Base-by-base conservation (phyloP, 2,888 invertebrate genomes). In the Pristionchus fissidentatus region DNA sequence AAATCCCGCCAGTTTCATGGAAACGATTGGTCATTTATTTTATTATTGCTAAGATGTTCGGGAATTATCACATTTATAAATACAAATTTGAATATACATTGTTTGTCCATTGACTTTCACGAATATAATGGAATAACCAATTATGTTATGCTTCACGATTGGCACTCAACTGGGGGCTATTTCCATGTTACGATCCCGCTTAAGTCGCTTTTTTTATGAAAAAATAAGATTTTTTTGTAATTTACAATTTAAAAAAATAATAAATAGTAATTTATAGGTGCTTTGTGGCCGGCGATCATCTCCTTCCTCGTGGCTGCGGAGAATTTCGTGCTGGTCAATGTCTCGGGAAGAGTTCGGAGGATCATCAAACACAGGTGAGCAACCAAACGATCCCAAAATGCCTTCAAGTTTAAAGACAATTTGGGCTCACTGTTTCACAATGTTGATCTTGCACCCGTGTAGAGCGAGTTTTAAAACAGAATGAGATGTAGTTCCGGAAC, bases 1-100 rank as follows among this genome's bases (percentile, higher is more conserved):
- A 19, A 77, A 77, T 32, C 75, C 75, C 0, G 75, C 75, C 29
- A 77, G 75, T 19, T 77, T 77, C 49, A 77, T 77, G 75, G 75
- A 77, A 32, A 77, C 75, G 1, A 77, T 77, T 10, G 75, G 75
- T 77, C 1, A 22, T 22, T 26, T 15, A 15, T 49, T 49, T 49
- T 19, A 49, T 49, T 49, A 49, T 15, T 49, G 19, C 19, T 15
- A n/a, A n/a, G n/a, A n/a, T n/a, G n/a, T n/a, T n/a, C n/a, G n/a
- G n/a, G n/a, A n/a, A n/a, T n/a, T n/a, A n/a, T n/a, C n/a, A n/a
- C n/a, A n/a, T n/a, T n/a, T n/a, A n/a, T n/a, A n/a, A n/a, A n/a
- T n/a, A n/a, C n/a, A n/a, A n/a, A n/a, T n/a, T n/a, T n/a, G n/a
- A n/a, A n/a, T n/a, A n/a, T n/a, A n/a, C n/a, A n/a, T n/a, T n/a